Base-by-base conservation (phyloP, 2,113 vertebrate genomes). In the Nipponia nippon region DNA sequence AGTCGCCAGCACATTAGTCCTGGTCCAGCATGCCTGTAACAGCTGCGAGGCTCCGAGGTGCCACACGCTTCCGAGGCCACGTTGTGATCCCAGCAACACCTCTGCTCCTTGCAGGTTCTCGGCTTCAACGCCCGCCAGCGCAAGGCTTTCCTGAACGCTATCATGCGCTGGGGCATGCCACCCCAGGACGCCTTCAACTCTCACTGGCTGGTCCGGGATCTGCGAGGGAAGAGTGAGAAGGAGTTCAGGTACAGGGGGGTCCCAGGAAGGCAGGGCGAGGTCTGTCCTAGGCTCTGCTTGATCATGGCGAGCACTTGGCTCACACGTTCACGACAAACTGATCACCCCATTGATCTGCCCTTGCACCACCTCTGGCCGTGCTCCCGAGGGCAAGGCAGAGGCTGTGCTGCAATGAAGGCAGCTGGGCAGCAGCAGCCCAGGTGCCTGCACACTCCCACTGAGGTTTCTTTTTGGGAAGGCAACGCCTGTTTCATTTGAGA, bases 111-210 rank as follows among this genome's bases (percentile, higher is more conserved):
- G 61, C 67, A 99, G 99, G 99, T 99, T 34, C 98, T 99, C 6
- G 99, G 99, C 50, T 99, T 99, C 98, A 99, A 99, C 0, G 99
- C 99, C 40, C 99, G 99, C 2, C 99, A 99, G 97, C 98, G 99
- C 92, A 99, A 99, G 95, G 99, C 99, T 3, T 99, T 99, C 97
- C 97, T 99, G 72, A 99, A 99, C 0, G 99, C 99, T 76, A 99
- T 99, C 97, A 99, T 99, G 99, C 99, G 99, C 89, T 99, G 99
- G 99, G 99, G 99, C 16, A 99, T 99, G 99, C 99, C 99, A 0
- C 99, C 99, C 10, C 99, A 99, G 97, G 99, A 99, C 0, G 99
- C 99, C 72, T 99, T 99, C 98, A 99, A 99, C 98, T 99, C 99
- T 13, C 99, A 99, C 83, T 99, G 99, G 99, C 98, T 99, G 89